Conservation (phyloP, 2,113 vertebrate genomes). For the Chionodraco myersi region DNA sequence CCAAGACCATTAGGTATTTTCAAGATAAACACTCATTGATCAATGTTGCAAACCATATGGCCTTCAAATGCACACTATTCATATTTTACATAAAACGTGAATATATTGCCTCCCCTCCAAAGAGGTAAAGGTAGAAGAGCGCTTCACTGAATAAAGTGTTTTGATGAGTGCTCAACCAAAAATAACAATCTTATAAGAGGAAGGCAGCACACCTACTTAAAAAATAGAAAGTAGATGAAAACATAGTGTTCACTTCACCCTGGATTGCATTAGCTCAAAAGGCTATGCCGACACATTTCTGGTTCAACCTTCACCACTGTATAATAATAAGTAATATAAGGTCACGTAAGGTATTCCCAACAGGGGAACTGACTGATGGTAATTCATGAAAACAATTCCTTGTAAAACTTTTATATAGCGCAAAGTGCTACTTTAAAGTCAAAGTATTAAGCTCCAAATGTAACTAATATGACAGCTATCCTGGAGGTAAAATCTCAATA, state of each 20-base stretch:
- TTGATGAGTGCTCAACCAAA: slow-evolving; percentile 19
- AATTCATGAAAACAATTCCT: background rate
- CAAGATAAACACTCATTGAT: background rate
- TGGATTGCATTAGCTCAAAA: background rate
- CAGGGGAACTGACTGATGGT: slow-evolving; percentile 2
- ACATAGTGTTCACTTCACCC: background rate
- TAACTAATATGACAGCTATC: background rate
- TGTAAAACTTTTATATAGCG: background rate
- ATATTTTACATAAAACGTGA: slow-evolving; percentile 25
- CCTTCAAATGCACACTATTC: background rate
- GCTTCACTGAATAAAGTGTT: slow-evolving; percentile 15
- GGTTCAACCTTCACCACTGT: background rate
- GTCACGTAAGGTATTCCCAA: background rate
- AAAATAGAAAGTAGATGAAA: slow-evolving; percentile 2
- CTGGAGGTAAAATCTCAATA: background rate
- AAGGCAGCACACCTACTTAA: background rate
- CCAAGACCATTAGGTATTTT: background rate
- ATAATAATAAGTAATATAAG: background rate
- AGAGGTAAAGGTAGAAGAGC: background rate
- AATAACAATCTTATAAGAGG: slow-evolving; percentile 18
- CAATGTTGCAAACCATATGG: slow-evolving; percentile 9
- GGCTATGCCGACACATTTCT: background rate
- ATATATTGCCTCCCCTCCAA: slow-evolving; percentile 5
- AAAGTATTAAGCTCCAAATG: background rate
- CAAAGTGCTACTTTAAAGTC: background rate